phyloP scores from a whole-genome alignment of 2,113 vertebrate genomes.

The Australoheros scitulus region DNA sequence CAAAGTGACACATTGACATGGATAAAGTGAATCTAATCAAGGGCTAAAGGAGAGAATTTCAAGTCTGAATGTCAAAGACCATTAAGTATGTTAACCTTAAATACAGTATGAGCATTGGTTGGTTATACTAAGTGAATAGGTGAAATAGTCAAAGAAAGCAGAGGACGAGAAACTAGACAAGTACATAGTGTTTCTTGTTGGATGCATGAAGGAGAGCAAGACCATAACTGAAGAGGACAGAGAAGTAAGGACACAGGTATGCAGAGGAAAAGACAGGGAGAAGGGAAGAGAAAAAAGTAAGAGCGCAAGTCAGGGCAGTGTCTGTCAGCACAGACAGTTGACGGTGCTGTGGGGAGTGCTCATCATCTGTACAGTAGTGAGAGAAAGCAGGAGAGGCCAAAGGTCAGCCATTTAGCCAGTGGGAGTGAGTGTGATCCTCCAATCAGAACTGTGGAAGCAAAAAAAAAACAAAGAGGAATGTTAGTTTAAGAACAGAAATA shows the following conservation, averaged over 20 bases:
- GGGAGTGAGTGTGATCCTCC: conserved; percentile 71
- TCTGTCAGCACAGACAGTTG: conserved; percentile 71
- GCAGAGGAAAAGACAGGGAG: conserved; percentile 6
- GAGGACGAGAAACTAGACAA: conserved; percentile 28
- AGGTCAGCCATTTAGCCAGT: conserved; percentile 66
- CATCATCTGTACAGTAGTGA: conserved; percentile 82
- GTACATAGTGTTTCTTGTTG: conserved; percentile 5
- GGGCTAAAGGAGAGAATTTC: conserved; percentile 22
- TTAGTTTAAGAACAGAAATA: neutral
- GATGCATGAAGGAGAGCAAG: conserved; percentile 5
- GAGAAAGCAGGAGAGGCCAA: conserved; percentile 67
- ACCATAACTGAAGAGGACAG: conserved; percentile 11
- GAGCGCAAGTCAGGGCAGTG: conserved; percentile 65
- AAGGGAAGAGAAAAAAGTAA: conserved; percentile 43
- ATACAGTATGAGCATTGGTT: conserved; percentile 45
- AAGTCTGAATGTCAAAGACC: conserved; percentile 31
- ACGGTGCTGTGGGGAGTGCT: conserved; percentile 52
- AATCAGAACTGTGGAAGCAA: conserved; percentile 73
- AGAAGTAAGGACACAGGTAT: neutral
- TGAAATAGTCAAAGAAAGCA: conserved; percentile 35
- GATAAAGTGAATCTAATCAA: conserved; percentile 38
- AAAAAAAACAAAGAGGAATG: neutral
- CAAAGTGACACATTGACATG: conserved; percentile 43
- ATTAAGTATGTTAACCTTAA: conserved; percentile 50
- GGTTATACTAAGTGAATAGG: conserved; percentile 38